phyloP scores from a whole-genome alignment of 2,113 vertebrate genomes.

The Apus apus region DNA sequence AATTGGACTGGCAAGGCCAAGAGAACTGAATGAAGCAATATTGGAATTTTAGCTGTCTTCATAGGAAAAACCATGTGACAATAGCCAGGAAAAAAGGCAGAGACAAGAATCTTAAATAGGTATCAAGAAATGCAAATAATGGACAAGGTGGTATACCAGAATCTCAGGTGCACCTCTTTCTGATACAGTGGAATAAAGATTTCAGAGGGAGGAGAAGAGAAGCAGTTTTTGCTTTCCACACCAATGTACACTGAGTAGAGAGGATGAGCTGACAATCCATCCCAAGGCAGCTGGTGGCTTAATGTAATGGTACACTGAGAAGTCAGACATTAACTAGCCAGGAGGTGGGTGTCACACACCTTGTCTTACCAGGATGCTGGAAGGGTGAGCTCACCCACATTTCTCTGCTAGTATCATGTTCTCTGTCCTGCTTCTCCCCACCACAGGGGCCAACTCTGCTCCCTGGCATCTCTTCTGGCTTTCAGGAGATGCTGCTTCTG shows the following conservation, averaged over 20 bases:
- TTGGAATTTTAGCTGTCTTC: neutral
- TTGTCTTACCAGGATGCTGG: neutral
- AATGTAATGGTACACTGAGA: neutral
- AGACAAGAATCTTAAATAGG: neutral
- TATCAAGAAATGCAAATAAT: neutral
- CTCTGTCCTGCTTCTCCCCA: neutral
- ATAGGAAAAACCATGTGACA: neutral
- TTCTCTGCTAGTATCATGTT: accelerated
- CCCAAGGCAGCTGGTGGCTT: neutral
- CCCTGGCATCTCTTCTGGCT: neutral
- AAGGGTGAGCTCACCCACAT: neutral
- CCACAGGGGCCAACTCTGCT: neutral
- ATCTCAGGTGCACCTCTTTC: accelerated
- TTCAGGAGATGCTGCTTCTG: neutral
- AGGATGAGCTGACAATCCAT: neutral
- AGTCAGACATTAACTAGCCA: neutral
- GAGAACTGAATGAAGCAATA: neutral
- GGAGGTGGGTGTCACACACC: neutral
- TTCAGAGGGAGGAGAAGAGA: too few relatives aligned
- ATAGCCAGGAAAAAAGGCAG: neutral
- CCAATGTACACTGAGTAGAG: neutral
- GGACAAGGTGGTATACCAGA: neutral
- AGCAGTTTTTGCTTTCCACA: neutral
- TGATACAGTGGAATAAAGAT: neutral
- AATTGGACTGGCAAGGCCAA: neutral